A percentile compares a stretch with the other conserved stretches of the same genome.
Conservation (phyloP, 1,140 invertebrate genomes). For the Zaprionus nigranus region DNA sequence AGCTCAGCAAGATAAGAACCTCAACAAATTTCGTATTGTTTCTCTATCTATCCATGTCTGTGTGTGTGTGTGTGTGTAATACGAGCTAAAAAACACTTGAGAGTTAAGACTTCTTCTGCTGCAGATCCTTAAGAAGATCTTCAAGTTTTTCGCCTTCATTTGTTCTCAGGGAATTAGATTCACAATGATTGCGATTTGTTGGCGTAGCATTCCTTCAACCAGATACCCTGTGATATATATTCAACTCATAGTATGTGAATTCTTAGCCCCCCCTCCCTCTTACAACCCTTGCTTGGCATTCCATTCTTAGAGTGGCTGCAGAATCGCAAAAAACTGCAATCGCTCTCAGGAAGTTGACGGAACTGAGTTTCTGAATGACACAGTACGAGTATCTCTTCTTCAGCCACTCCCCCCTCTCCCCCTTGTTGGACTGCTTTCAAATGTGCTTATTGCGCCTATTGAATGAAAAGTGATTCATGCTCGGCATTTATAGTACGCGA, state of each 20-base stretch:
- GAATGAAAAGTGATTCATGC: conserved; percentile 22
- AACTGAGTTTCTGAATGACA: conserved; percentile 17
- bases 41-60: background rate
- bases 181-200: conserved; percentile 25
- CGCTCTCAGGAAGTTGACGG: conserved; percentile 13
- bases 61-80: background rate
- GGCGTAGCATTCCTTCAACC: conserved; percentile 47
- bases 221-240: conserved; percentile 15
- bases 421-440: background rate
- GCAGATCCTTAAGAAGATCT: conserved; percentile 17
- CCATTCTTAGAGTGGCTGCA: background rate
- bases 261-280: background rate
- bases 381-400: conserved; percentile 8
- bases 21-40: conserved; percentile 19
- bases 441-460: conserved; percentile 21
- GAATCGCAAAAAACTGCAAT: conserved; percentile 27
- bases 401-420: background rate
- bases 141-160: background rate
- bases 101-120: background rate
- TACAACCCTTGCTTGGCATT: background rate
- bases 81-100: conserved; percentile 2
- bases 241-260: background rate
- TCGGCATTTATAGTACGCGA: background rate
- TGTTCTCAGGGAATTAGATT: conserved; percentile 23
- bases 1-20: conserved; percentile 17